Conservation (phyloP, 1,140 invertebrate species). For the Tribolium castaneum region DNA sequence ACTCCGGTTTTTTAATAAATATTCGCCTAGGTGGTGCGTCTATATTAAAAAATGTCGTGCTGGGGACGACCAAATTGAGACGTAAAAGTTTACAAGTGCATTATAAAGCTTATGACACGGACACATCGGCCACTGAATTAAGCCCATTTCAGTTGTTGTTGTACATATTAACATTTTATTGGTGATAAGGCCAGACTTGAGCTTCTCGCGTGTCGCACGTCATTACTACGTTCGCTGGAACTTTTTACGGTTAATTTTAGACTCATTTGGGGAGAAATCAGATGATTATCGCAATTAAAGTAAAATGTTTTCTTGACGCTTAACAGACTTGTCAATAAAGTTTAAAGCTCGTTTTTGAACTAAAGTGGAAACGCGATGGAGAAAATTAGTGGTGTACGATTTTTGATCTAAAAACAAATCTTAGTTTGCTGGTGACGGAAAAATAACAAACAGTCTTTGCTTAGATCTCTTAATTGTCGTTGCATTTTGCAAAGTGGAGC, state of each 20-base stretch:
- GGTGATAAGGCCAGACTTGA: slow-evolving; percentile 13
- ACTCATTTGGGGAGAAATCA: slow-evolving; percentile 2
- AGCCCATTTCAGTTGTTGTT: slow-evolving; percentile 7
- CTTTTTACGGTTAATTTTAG: slow-evolving; percentile 31
- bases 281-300: slow-evolving; percentile 32
- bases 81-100: not conserved
- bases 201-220: slow-evolving; percentile 26
- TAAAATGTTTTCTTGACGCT: slow-evolving; percentile 8
- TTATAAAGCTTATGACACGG: not conserved
- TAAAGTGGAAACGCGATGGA: not conserved
- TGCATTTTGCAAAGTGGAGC: no score
- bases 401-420: no score
- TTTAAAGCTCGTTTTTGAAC: not conserved
- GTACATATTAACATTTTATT: slow-evolving; percentile 20
- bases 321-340: not conserved
- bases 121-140: slow-evolving; percentile 10
- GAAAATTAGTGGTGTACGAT: no score
- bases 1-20: slow-evolving; percentile 15
- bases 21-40: not conserved
- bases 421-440: no score
- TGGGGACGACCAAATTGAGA: slow-evolving; percentile 14
- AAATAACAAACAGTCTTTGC: no score
- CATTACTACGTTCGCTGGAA: slow-evolving; percentile 10
- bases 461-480: no score
- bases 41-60: slow-evolving; percentile 13